Conservation (phyloP, 2,888 invertebrate species). For the Ormia ochracea region DNA sequence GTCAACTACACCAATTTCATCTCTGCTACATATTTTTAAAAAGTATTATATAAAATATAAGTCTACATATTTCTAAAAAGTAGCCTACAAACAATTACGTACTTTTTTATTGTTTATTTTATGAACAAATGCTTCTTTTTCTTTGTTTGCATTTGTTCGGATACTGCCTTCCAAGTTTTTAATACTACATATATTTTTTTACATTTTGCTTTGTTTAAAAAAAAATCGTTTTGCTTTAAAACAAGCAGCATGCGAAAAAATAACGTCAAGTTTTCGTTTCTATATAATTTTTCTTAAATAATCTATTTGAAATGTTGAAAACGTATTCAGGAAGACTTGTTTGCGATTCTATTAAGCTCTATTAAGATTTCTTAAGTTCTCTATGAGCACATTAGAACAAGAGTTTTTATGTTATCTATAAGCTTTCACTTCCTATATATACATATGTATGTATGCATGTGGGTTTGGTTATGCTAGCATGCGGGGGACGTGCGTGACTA, state of each 20-base stretch:
- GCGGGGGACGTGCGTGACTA: no score
- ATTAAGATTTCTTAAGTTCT: constrained; percentile 24
- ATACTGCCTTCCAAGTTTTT: constrained; percentile 6
- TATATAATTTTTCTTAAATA: not conserved
- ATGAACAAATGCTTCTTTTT: constrained; percentile 13
- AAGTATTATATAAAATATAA: no score
- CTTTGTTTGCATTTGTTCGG: not conserved
- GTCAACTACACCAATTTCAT: no score
- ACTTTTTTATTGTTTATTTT: no score
- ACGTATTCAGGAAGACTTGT: constrained; percentile 41
- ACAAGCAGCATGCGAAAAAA: constrained; percentile 4
- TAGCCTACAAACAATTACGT: no score
- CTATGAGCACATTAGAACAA: not conserved
- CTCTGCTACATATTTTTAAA: no score
- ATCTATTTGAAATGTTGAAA: constrained; percentile 41
- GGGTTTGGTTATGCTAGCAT: not conserved
- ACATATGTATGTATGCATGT: not conserved
- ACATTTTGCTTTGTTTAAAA: constrained; percentile 16
- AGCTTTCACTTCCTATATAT: not conserved
- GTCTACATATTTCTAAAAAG: no score
- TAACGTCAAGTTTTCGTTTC: constrained; percentile 1
- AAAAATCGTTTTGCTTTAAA: constrained; percentile 6
- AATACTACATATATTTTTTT: not conserved
- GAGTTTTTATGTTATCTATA: constrained; percentile 1
- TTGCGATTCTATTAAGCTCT: constrained; percentile 13